Evolutionary conservation across 2,888 invertebrate genomes (phyloP).

Genomic region (Abscondita cerata): DNA sequence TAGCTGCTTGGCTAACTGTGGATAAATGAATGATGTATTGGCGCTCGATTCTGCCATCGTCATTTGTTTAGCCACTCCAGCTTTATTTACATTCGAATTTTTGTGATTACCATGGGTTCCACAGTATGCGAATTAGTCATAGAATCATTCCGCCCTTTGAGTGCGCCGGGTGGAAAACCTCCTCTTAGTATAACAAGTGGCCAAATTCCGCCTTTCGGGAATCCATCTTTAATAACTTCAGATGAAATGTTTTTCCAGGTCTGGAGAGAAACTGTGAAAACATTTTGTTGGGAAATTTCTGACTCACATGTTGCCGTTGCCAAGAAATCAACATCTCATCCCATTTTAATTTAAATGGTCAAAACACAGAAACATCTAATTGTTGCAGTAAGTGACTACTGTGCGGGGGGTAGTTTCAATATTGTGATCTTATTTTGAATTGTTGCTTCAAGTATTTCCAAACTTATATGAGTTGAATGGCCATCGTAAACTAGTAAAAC

Average conservation of each 20-base stretch:
- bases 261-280: conserved; percentile 3
- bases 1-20: conserved; percentile 14
- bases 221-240: not conserved
- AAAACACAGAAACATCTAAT: conserved; percentile 3
- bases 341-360: conserved; percentile 6
- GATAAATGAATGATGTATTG: conserved; percentile 14
- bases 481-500: conserved; percentile 8
- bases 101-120: conserved; percentile 9
- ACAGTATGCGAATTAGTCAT: conserved; percentile 4
- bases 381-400: conserved; percentile 5
- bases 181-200: conserved; percentile 13
- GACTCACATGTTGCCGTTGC: not conserved
- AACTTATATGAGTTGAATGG: conserved; percentile 9
- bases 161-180: not conserved
- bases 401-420: not conserved
- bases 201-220: conserved; percentile 1
- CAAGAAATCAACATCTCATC: conserved; percentile 2
- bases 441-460: conserved; percentile 8
- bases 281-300: conserved; percentile 7
- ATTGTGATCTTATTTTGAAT: conserved; percentile 4
- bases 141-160: conserved; percentile 7
- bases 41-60: not conserved
- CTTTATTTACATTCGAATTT: conserved; percentile 7
- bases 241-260: conserved; percentile 2
- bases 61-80: conserved; percentile 9